phyloP scores from a whole-genome alignment of 2,888 invertebrate genomes.

The Carcina quercana region DNA sequence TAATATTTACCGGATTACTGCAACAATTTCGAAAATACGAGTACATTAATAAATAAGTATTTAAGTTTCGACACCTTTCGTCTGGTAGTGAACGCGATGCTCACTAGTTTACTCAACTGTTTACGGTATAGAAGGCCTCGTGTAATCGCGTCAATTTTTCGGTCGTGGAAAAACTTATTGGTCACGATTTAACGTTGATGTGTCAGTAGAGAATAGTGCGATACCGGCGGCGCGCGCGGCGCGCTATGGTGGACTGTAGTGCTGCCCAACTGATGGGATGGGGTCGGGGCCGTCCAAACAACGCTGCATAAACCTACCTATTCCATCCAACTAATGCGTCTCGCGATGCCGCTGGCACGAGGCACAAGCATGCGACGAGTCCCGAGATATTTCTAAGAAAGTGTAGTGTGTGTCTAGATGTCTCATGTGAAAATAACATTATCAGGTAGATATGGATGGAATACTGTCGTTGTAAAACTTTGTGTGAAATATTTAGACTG shows the following conservation, averaged over 20 bases:
- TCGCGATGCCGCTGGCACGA: constrained; percentile 19
- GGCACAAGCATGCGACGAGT: constrained; percentile 14
- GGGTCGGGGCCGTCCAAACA: constrained; percentile 57
- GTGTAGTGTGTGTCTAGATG: no score
- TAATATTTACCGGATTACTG: no score
- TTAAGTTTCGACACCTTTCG: no score
- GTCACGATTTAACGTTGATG: constrained; percentile 5
- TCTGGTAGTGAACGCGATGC: no score
- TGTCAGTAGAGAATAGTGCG: constrained; percentile 1
- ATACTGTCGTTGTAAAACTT: no score
- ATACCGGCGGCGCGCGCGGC: constrained; percentile 11
- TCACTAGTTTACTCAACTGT: not conserved
- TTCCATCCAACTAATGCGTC: constrained; percentile 29
- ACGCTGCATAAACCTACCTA: constrained; percentile 36
- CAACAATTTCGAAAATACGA: no score
- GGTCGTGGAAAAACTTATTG: constrained; percentile 4
- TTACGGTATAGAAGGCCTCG: not conserved
- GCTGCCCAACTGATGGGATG: constrained; percentile 43
- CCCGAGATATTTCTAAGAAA: constrained; percentile 24
- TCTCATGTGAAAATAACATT: no score
- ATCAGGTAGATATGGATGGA: no score
- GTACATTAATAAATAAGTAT: no score
- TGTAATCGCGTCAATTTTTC: constrained; percentile 3
- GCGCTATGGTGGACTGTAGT: constrained; percentile 10
- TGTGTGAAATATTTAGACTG: no score